Conservation (phyloP, 2,888 invertebrate species). For the Ypsolopha sequella region DNA sequence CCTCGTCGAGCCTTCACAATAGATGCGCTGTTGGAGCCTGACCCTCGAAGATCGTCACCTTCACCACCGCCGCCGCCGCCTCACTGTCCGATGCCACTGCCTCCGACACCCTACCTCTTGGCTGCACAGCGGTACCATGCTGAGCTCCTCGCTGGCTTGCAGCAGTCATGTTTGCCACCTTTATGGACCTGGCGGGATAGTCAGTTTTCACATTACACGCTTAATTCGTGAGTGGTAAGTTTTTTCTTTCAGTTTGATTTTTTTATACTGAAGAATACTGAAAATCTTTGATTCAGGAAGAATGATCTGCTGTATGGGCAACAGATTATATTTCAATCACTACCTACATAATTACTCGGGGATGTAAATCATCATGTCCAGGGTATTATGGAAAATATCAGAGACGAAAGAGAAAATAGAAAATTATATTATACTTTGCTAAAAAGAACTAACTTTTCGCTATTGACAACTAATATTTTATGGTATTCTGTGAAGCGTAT, state of each 20-base stretch:
- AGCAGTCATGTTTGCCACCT: slow-evolving; percentile 59
- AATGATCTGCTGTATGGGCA: neutral
- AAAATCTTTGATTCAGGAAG: neutral
- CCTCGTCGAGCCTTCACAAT: slow-evolving; percentile 47
- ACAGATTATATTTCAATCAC: too few species aligned
- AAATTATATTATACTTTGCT: too few species aligned
- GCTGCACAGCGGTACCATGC: slow-evolving; percentile 63
- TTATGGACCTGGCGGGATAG: slow-evolving; percentile 64
- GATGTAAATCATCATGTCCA: too few species aligned
- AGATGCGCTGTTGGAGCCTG: slow-evolving; percentile 41
- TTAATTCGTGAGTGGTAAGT: slow-evolving; percentile 67
- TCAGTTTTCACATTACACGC: slow-evolving; percentile 65
- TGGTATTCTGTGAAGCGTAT: too few species aligned
- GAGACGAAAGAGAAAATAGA: too few species aligned
- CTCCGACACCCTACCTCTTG: slow-evolving; percentile 48
- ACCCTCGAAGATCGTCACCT: slow-evolving; percentile 28
- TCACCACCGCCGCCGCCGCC: slow-evolving; percentile 24
- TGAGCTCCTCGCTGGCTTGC: slow-evolving; percentile 55
- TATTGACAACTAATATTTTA: too few species aligned
- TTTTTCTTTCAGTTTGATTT: neutral
- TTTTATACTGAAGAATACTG: neutral
- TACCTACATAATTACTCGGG: too few species aligned
- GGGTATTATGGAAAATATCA: too few species aligned
- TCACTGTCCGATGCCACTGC: slow-evolving; percentile 20
- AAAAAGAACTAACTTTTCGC: too few species aligned